A percentile compares a stretch with the other conserved stretches of the same genome.
Conservation (phyloP, 2,797 vertebrate genomes). For the Semaprochilodus insignis region DNA sequence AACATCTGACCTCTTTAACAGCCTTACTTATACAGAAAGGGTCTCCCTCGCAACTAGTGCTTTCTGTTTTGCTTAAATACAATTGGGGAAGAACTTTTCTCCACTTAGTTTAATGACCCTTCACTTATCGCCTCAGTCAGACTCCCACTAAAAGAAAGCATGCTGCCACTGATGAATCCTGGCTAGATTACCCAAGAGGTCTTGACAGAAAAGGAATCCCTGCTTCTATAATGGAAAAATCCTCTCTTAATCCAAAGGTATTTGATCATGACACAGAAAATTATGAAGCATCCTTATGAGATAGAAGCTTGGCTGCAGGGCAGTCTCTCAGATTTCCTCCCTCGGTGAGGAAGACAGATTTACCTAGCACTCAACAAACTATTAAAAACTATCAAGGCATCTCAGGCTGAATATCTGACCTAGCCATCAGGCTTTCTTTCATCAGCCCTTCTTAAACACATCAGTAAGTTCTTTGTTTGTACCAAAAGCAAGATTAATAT, state of each 20-base stretch:
- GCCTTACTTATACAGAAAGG: neutral
- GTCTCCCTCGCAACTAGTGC: neutral
- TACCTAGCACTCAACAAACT: slow-evolving; percentile 17
- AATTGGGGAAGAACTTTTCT: neutral
- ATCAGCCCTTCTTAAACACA: slow-evolving; percentile 14
- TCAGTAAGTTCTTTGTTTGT: neutral
- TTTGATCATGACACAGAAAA: slow-evolving; percentile 15
- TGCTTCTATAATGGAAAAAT: neutral
- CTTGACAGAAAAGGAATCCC: neutral
- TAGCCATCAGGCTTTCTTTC: neutral
- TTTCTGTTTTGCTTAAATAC: neutral
- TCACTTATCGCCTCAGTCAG: neutral
- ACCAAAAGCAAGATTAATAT: slow-evolving; percentile 27
- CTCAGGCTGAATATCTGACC: slow-evolving; percentile 2
- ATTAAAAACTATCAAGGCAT: slow-evolving; percentile 11
- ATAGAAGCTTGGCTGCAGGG: slow-evolving; percentile 14
- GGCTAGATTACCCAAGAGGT: neutral
- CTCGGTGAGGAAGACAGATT: neutral
- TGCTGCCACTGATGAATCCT: neutral
- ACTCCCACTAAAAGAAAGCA: slow-evolving; percentile 8
- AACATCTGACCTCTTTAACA: slow-evolving; percentile 33
- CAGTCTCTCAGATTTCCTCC: slow-evolving; percentile 17
- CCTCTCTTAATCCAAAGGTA: neutral
- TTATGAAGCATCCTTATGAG: slow-evolving; percentile 10
- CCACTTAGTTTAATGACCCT: slow-evolving; percentile 2